Percentiles rank a stretch among this genome's conserved stretches.
Evolutionary conservation across 1,140 invertebrate species (phyloP).

Genomic region (Drosophila azteca): DNA sequence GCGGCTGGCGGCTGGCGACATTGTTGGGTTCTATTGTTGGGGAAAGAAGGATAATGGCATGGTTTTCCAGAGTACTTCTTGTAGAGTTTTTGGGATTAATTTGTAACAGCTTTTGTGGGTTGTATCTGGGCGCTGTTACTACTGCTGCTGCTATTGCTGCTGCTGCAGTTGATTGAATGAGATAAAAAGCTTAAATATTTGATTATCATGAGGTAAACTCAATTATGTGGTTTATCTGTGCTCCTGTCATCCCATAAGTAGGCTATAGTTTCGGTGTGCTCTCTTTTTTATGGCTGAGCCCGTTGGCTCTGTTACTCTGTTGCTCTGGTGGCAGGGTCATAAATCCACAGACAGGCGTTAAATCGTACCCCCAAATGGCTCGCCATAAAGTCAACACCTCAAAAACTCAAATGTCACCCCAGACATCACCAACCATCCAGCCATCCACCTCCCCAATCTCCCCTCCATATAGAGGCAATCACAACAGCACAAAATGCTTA

Average conservation of each 20-base stretch:
- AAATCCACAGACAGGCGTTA: slow-evolving; percentile 55
- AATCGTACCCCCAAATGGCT: slow-evolving; percentile 52
- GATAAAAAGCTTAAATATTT: slow-evolving; percentile 29
- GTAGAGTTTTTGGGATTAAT: slow-evolving; percentile 49
- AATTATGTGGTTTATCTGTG: slow-evolving; percentile 28
- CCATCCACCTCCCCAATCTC: slow-evolving; percentile 3
- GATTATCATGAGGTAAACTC: slow-evolving; percentile 26
- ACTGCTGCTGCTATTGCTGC: slow-evolving; percentile 5
- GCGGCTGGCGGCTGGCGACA: slow-evolving; percentile 29
- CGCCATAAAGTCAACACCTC: slow-evolving; percentile 60
- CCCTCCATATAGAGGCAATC: slow-evolving; percentile 57
- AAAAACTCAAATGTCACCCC: slow-evolving; percentile 52
- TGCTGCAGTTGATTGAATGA: slow-evolving; percentile 46
- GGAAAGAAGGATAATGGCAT: slow-evolving; percentile 32
- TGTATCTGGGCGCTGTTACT: slow-evolving; percentile 17
- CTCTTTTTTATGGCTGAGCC: neutral
- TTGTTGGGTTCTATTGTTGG: slow-evolving; percentile 25
- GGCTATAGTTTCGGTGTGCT: neutral
- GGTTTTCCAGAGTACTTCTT: neutral
- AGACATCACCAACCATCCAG: neutral
- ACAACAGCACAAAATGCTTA: slow-evolving; percentile 63
- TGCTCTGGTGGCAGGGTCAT: slow-evolving; percentile 29
- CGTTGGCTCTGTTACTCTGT: slow-evolving; percentile 37
- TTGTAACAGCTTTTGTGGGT: slow-evolving; percentile 50
- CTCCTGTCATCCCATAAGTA: neutral